A percentile compares a stretch with the other conserved stretches of the same genome.
Evolutionary conservation across 2,888 invertebrate genomes (phyloP).

Genomic region (Corbicula japonica): DNA sequence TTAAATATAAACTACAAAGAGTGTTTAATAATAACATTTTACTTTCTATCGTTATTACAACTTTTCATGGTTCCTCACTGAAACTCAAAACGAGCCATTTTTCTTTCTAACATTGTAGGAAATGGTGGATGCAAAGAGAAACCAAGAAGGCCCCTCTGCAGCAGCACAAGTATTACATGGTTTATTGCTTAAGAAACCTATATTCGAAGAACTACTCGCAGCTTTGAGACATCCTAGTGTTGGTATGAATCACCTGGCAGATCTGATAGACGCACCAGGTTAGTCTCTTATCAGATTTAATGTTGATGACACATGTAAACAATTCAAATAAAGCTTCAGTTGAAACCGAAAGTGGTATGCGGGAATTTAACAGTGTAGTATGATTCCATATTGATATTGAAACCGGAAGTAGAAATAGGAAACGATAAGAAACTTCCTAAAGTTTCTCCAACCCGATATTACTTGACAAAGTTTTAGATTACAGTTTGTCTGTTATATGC

Average conservation of each 20-base stretch:
- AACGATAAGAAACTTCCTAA: too few relatives aligned
- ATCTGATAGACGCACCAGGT: too few relatives aligned
- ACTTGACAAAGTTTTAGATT: too few relatives aligned
- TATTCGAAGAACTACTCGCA: too few relatives aligned
- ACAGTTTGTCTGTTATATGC: too few relatives aligned
- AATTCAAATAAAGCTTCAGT: not conserved
- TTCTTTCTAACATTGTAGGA: constrained; percentile 30
- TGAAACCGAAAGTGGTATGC: not conserved
- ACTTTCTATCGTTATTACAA: not conserved
- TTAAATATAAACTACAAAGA: not conserved
- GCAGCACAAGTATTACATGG: constrained; percentile 32
- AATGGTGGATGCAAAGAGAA: constrained; percentile 23
- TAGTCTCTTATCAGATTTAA: too few relatives aligned
- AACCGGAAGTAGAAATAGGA: too few relatives aligned
- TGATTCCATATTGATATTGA: not conserved
- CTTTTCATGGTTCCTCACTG: not conserved
- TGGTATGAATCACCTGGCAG: too few relatives aligned
- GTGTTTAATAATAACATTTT: not conserved
- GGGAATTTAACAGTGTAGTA: not conserved
- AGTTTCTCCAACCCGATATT: too few relatives aligned
- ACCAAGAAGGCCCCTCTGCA: not conserved
- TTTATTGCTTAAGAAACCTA: constrained; percentile 5
- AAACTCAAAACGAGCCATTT: not conserved
- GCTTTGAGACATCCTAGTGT: too few relatives aligned
- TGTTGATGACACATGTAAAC: not conserved